Conservation (phyloP, 1,140 invertebrate genomes). For the Arion vulgaris region DNA sequence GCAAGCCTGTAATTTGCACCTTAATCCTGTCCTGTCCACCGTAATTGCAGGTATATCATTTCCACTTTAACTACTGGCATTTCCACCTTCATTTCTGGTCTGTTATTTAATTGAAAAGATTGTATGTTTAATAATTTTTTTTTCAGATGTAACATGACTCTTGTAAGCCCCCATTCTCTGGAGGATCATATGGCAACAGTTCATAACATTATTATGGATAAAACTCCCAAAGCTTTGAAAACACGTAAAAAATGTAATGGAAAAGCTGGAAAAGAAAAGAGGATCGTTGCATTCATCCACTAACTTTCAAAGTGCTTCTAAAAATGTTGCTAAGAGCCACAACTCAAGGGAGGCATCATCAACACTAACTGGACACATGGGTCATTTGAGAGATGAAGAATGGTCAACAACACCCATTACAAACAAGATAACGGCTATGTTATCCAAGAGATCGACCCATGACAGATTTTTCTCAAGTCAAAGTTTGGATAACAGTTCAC, state of each 20-base stretch:
- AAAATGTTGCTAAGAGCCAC: not conserved
- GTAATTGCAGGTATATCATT: too few species aligned
- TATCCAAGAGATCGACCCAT: not conserved
- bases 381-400: not conserved
- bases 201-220: slow-evolving; percentile 40
- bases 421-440: not conserved
- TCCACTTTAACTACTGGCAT: too few species aligned
- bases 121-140: too few species aligned
- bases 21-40: too few species aligned
- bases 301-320: not conserved
- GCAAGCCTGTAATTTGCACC: too few species aligned
- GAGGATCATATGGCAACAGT: slow-evolving; percentile 46
- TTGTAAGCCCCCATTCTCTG: slow-evolving; percentile 38
- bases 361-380: not conserved
- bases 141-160: slow-evolving; percentile 42
- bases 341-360: not conserved
- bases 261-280: slow-evolving; percentile 26
- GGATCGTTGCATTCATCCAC: not conserved
- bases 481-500: not conserved
- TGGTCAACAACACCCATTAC: not conserved
- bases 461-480: not conserved
- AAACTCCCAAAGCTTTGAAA: slow-evolving; percentile 26
- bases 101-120: too few species aligned
- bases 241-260: not conserved
- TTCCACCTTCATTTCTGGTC: too few species aligned